Evolutionary conservation across 2,888 invertebrate species (phyloP).

Genomic region (Embidobia sp.): DNA sequence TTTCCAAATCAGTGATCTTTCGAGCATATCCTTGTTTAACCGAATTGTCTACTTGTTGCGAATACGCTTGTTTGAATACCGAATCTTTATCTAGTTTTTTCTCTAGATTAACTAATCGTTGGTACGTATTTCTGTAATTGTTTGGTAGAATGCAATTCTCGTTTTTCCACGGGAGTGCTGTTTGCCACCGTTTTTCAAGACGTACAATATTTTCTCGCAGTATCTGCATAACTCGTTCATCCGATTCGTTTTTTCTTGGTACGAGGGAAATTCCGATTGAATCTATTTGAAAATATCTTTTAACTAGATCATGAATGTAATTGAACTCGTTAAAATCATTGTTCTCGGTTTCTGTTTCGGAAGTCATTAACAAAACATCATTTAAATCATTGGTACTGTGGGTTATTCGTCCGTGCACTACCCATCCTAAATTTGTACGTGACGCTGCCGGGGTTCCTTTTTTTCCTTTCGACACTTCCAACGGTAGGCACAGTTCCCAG

Average conservation of each 20-base stretch:
- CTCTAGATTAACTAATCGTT: neutral
- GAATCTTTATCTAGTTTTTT: neutral
- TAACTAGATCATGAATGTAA: conserved; percentile 5
- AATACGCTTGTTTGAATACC: too few species aligned
- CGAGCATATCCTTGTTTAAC: conserved; percentile 3
- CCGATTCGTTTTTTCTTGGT: neutral
- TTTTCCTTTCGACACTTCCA: neutral
- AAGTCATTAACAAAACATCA: too few species aligned
- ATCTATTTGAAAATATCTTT: conserved; percentile 4
- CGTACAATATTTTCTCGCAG: neutral
- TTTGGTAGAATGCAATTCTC: neutral
- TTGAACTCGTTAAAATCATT: neutral
- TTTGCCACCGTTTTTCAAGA: conserved; percentile 31
- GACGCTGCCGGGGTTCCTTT: neutral
- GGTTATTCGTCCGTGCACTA: too few species aligned
- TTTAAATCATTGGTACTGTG: too few species aligned
- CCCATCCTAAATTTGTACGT: neutral
- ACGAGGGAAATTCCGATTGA: conserved; percentile 6
- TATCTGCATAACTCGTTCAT: neutral
- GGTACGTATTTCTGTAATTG: neutral
- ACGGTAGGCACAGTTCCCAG: neutral
- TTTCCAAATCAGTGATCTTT: neutral
- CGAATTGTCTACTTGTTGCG: neutral
- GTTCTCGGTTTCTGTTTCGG: neutral
- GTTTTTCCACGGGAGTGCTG: conserved; percentile 17